phyloP scores from a whole-genome alignment of 2,113 vertebrate genomes.

The Pontoporia blainvillei region DNA sequence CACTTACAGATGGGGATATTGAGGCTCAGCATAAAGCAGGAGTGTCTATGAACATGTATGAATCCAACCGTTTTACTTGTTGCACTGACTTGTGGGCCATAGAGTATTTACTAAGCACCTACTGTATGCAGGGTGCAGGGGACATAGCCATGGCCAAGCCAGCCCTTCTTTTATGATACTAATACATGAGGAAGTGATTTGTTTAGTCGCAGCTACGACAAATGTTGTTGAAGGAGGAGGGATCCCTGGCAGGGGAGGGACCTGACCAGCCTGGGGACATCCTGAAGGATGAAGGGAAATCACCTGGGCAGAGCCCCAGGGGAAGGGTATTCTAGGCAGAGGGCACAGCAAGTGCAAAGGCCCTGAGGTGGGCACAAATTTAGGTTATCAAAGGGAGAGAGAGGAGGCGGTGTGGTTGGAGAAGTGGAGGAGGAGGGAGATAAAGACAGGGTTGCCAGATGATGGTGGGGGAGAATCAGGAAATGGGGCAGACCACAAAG shows the following conservation, averaged over 20 bases:
- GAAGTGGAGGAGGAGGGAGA: no score
- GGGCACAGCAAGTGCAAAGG: background rate
- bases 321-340: background rate
- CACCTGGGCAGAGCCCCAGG: background rate
- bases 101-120: background rate
- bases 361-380: background rate
- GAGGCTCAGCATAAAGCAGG: background rate
- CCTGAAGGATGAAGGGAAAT: background rate
- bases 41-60: background rate
- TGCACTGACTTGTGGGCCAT: background rate
- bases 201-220: fast-evolving
- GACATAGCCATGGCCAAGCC: background rate
- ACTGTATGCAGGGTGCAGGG: background rate
- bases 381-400: background rate
- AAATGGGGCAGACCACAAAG: background rate
- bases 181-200: background rate
- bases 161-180: background rate
- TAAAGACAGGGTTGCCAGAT: background rate
- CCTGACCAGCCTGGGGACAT: background rate
- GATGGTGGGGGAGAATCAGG: no score
- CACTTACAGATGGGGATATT: background rate
- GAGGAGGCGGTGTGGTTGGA: background rate
- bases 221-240: background rate
- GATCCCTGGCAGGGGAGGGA: background rate
- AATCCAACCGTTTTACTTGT: background rate